A percentile compares a stretch with the other conserved stretches of the same genome.
Evolutionary conservation across 2,797 vertebrate species (phyloP).

Genomic region (Antennarius maculatus): DNA sequence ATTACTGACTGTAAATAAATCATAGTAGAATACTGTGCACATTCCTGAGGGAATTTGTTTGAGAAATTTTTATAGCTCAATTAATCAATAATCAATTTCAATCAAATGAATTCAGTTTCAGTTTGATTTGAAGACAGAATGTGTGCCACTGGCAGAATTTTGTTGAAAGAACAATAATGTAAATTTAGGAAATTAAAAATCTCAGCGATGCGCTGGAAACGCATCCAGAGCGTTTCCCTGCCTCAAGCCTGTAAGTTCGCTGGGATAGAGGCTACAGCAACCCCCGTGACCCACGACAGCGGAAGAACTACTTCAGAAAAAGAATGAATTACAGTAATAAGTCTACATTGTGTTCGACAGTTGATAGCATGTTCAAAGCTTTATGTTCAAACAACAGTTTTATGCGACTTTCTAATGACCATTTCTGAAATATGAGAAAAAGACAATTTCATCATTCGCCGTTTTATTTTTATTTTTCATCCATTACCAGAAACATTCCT

Average conservation of each 20-base stretch:
- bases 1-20: background rate
- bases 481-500: background rate
- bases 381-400: too few relatives aligned
- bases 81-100: background rate
- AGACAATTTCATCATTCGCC: background rate
- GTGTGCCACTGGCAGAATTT: conserved; percentile 5
- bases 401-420: too few relatives aligned
- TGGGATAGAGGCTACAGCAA: too few relatives aligned
- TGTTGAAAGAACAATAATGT: background rate
- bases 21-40: background rate
- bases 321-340: too few relatives aligned
- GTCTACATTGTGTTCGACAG: too few relatives aligned
- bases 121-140: conserved; percentile 1
- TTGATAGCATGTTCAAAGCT: too few relatives aligned
- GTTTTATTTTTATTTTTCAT: conserved; percentile 4
- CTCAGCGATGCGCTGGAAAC: too few relatives aligned
- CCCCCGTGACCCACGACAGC: too few relatives aligned
- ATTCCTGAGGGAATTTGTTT: background rate
- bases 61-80: background rate
- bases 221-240: too few relatives aligned
- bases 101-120: background rate
- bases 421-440: too few relatives aligned
- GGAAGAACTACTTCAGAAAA: too few relatives aligned
- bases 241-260: too few relatives aligned
- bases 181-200: background rate